Evolutionary conservation across 2,113 vertebrate species (phyloP).

Genomic region (Camelus dromedarius): DNA sequence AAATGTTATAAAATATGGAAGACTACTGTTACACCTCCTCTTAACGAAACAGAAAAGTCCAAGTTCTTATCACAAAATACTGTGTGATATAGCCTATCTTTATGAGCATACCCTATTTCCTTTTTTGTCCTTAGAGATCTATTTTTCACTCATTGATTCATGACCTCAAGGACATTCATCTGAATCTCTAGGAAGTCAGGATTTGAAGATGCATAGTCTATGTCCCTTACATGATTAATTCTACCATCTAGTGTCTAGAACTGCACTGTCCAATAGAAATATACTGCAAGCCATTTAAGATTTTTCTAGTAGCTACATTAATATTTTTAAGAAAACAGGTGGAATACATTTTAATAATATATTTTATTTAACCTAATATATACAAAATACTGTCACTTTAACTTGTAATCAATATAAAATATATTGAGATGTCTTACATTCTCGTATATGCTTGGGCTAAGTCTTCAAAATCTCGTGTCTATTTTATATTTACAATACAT

Average conservation of each 20-base stretch:
- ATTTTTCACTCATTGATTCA: neutral
- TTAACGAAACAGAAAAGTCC: neutral
- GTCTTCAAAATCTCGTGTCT: neutral
- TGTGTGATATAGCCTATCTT: neutral
- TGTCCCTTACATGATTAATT: neutral
- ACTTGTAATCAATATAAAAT: neutral
- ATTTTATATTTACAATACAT: neutral
- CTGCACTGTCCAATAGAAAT: neutral
- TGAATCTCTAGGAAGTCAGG: neutral
- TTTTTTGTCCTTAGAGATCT: neutral
- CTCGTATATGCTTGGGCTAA: neutral
- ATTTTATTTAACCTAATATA: neutral
- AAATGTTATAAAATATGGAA: neutral
- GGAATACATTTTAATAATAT: neutral
- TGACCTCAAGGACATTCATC: neutral
- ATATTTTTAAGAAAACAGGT: neutral
- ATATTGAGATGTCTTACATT: neutral
- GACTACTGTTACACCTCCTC: neutral
- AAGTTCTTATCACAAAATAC: constrained; percentile 28
- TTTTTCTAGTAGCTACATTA: neutral
- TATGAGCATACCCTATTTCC: neutral
- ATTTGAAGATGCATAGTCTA: neutral
- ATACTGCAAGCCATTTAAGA: neutral
- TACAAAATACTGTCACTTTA: neutral
- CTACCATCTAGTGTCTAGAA: neutral